These are phyloP conservation scores for Parascotia fuliginaria DNA, from an alignment of 2,888 invertebrate species.

Conservation along the genomic window DNA sequence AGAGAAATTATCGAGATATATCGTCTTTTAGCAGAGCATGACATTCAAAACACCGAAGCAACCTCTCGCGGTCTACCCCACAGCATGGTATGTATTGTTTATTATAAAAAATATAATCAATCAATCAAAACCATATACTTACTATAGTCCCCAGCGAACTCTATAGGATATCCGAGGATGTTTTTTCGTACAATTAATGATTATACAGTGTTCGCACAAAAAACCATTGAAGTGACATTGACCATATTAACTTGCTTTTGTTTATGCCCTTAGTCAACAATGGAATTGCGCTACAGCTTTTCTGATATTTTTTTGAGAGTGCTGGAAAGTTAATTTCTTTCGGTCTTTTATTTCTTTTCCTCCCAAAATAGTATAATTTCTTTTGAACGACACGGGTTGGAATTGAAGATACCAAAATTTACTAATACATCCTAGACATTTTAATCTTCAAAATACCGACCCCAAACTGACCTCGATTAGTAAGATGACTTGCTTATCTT, in stretches of 20 bases:
- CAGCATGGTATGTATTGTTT: slow-evolving; percentile 63
- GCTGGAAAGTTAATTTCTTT: no score
- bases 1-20: slow-evolving; percentile 70
- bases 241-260: no score
- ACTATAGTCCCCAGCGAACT: not conserved
- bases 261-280: no score
- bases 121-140: not conserved
- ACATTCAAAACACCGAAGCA: slow-evolving; percentile 75
- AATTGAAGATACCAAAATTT: no score
- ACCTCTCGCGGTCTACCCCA: slow-evolving; percentile 66
- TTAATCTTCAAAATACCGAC: no score
- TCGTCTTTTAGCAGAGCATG: slow-evolving; percentile 76
- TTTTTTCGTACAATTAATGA: not conserved
- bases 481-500: slow-evolving; percentile 2
- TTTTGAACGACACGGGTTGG: no score
- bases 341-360: no score
- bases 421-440: no score
- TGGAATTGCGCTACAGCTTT: no score
- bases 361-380: no score
- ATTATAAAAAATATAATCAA: no score
- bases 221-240: not conserved
- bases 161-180: not conserved
- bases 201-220: not conserved
- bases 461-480: slow-evolving; percentile 5
- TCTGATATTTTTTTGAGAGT: no score